Base-by-base conservation (phyloP, 1,140 invertebrate genomes). In the Asbolus verrucosus region DNA sequence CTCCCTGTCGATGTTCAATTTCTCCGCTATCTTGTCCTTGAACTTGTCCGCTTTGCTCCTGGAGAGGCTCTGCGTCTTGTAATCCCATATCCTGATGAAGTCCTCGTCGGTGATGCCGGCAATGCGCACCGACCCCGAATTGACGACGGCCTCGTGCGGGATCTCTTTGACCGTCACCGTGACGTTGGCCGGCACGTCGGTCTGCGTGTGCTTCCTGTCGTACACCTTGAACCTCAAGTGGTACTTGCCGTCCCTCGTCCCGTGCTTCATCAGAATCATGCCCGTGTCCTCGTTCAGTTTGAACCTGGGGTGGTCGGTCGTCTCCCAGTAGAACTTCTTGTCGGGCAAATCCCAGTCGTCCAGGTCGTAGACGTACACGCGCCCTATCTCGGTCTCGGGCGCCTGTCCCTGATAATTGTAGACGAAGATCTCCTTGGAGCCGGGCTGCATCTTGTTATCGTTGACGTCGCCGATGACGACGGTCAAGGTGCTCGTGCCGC, bases 291-390 rank as follows among this genome's bases (percentile, higher is more conserved):
- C 90, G 80, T 97, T 92, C 3, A 98, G 81, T 61, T 90, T 92
- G 79, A 97, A 97, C 73, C 92, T 88, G 1, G 91, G 89, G 82
- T 94, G 89, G 78, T 94, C 93, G 46, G 88, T 83, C 39, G 38
- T 46, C 78, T 94, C 92, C 93, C 94, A 97, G 75, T 94, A 95
- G 84, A 98, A 99, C 77, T 94, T 95, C 80, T 99, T 99, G 80
- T 98, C 96, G 0, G 94, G 93, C 69, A 97, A 81, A 85, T 99
- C 97, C 96, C 96, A 98, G 80, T 98, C 97, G 81, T 99, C 97
- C 38, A 95, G 83, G 84, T 99, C 97, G 80, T 96, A 94, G 0
- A 98, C 95, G 81, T 98, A 97, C 1, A 98, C 96, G 69, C 94
- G 86, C 16, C 97, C 97, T 70, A 99, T 96, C 81, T 94, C 93